Evolutionary conservation across 2,888 invertebrate species (phyloP), one percentile per base, ranked within the genome.

Genomic region (Drosophila subsilvestris): DNA sequence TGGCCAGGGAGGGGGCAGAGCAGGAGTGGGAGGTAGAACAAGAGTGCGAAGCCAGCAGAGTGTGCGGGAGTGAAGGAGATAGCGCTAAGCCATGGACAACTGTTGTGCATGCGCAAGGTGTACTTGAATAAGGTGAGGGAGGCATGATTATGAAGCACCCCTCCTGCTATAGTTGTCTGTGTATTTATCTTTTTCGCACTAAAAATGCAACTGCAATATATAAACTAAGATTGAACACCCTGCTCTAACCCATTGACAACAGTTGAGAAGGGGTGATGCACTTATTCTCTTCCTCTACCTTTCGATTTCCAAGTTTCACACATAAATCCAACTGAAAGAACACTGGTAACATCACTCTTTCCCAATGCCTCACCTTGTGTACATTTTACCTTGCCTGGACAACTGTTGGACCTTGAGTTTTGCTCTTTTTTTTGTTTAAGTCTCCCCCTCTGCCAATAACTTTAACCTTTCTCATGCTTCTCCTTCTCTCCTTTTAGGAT

Each of bases 1-100:
- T 63, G 60, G 22, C 37, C 0, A 7, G n/a, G n/a, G 37, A 2
- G n/a, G 37, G 37, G n/a, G 37, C 14, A 47, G 56, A 45, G 65
- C 45, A 43, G 25, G 20, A 56, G 61, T 47, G 44, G 59, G 55
- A 43, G 66, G 51, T 68, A 71, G 57, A 75, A 74, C 66, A 50
- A 37, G 37, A 37, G 37, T 37, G 37, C 37, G 37, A 37, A 37
- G 37, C 37, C 14, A 37, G 37, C 37, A 37, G n/a, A 37, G 37
- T 14, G 7, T n/a, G 37, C 37, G 37, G 37, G 37, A 37, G 37
- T 7, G n/a, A 37, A n/a, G 7, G 37, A n/a, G 37, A 37, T n/a
- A 14, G 37, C 37, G 37, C 37, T 79, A 81, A 79, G 76, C 78
- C 81, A 63, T 70, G 67, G 27, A 82, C 79, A 80, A 80, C 79